These are phyloP conservation scores for Bathynomus jamesi DNA, from an alignment of 1,140 invertebrate genomes.

Conservation along the genomic window DNA sequence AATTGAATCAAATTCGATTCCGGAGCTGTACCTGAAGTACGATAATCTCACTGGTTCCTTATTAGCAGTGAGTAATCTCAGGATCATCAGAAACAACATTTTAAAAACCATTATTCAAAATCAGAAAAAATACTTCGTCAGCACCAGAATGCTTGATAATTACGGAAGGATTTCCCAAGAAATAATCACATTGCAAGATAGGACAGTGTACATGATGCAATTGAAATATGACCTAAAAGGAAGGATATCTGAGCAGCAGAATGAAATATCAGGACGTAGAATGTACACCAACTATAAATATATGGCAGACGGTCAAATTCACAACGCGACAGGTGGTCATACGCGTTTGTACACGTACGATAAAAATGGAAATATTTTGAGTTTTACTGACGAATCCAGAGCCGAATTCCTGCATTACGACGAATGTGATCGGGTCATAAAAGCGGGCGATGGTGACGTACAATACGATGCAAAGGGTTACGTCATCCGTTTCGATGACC, in stretches of 20 bases:
- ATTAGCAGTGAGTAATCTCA: constrained; percentile 25
- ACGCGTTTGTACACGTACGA: constrained; percentile 89
- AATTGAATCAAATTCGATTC: constrained; percentile 18
- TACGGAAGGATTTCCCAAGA: constrained; percentile 70
- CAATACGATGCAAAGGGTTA: constrained; percentile 32
- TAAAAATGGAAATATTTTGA: constrained; percentile 88
- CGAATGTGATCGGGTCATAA: constrained; percentile 80
- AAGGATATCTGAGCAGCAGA: constrained; percentile 62
- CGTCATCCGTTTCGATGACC: constrained; percentile 27
- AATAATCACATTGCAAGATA: constrained; percentile 72
- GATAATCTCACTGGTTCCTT: constrained; percentile 61
- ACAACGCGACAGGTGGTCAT: constrained; percentile 50
- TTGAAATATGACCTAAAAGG: constrained; percentile 77
- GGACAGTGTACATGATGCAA: constrained; percentile 74
- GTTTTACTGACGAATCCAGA: constrained; percentile 72
- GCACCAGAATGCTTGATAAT: constrained; percentile 72
- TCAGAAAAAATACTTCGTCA: constrained; percentile 76
- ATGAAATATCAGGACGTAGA: constrained; percentile 36
- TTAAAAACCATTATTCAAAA: constrained; percentile 71
- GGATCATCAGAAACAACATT: constrained; percentile 28
- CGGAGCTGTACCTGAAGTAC: constrained; percentile 26
- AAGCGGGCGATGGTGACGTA: constrained; percentile 69
- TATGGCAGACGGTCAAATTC: constrained; percentile 42
- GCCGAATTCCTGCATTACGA: constrained; percentile 85
- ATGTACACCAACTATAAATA: constrained; percentile 38